Percentiles rank a stretch among this genome's conserved stretches.
phyloP scores from a whole-genome alignment of 2,113 vertebrate genomes.

The Steatornis caripensis region DNA sequence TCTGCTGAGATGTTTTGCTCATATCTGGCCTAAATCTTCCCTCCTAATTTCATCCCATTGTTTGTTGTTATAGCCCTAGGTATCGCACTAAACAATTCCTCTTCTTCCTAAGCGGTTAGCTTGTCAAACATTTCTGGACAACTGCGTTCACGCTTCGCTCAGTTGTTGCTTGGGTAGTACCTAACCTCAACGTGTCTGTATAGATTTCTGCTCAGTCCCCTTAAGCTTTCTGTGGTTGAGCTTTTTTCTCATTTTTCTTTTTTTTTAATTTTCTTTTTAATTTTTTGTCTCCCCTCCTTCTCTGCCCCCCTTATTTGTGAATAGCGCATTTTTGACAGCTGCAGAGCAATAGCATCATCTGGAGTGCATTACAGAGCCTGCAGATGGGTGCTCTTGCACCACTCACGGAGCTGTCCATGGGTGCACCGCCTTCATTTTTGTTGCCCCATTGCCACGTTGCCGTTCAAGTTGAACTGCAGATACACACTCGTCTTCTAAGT shows the following conservation, averaged over 20 bases:
- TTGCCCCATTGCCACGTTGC: neutral
- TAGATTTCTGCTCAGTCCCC: neutral
- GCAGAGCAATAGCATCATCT: neutral
- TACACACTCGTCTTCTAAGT: too few species aligned
- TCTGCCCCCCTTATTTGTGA: neutral
- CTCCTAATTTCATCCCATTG: slow-evolving; percentile 30
- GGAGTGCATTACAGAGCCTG: neutral
- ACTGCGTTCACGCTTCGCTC: neutral
- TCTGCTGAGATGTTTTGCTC: slow-evolving; percentile 1
- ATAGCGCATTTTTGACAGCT: neutral
- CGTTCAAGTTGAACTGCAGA: neutral
- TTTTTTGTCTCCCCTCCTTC: neutral
- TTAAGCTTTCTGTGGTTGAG: neutral
- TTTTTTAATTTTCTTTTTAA: too few species aligned
- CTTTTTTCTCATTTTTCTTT: neutral
- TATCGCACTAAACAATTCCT: neutral
- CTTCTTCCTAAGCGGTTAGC: neutral
- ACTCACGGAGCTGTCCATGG: neutral
- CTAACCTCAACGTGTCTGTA: neutral
- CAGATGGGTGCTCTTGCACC: neutral
- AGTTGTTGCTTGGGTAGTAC: neutral
- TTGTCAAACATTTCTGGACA: neutral
- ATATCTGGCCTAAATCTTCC: slow-evolving; percentile 24
- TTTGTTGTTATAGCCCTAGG: slow-evolving; percentile 1
- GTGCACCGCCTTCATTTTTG: neutral